Evolutionary conservation across 1,140 invertebrate genomes (phyloP).

Genomic region (Danaus melanippus): DNA sequence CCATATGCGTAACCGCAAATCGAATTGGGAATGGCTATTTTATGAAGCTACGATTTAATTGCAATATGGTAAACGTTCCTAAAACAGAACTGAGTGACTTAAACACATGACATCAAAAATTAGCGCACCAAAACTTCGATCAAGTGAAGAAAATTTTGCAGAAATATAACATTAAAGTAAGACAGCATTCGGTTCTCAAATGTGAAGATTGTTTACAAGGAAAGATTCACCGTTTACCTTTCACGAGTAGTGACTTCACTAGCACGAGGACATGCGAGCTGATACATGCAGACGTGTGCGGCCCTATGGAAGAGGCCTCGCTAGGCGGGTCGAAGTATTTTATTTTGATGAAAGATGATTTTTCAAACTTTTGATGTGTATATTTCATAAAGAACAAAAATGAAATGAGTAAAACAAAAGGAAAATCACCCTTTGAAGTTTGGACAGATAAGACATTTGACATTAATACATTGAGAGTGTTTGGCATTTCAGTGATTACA

Average conservation of each 20-base stretch:
- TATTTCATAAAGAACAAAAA: too few relatives aligned
- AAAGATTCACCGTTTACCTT: constrained; percentile 25
- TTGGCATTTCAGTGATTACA: too few relatives aligned
- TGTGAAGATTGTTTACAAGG: constrained; percentile 16
- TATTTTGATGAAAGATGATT: constrained; percentile 1
- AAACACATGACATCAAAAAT: constrained; percentile 17
- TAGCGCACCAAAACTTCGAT: constrained; percentile 25
- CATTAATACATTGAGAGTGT: too few relatives aligned
- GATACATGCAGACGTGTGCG: constrained; percentile 1
- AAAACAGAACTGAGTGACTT: constrained; percentile 7
- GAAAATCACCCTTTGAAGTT: too few relatives aligned
- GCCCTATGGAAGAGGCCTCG: constrained; percentile 5
- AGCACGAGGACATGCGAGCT: constrained; percentile 1
- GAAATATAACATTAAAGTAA: constrained; percentile 17
- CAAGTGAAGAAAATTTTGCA: constrained; percentile 18
- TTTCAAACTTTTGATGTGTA: not conserved
- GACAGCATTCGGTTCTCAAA: not conserved
- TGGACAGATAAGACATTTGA: too few relatives aligned
- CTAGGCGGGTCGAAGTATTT: constrained; percentile 1
- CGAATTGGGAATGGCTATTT: constrained; percentile 6
- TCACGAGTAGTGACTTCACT: constrained; percentile 10
- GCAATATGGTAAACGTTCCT: constrained; percentile 8
- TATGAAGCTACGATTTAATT: constrained; percentile 7
- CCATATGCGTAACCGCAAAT: constrained; percentile 15
- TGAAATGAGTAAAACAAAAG: too few relatives aligned